Evolutionary conservation across 2,797 vertebrate genomes (phyloP).

Genomic region (Tapirus indicus): DNA sequence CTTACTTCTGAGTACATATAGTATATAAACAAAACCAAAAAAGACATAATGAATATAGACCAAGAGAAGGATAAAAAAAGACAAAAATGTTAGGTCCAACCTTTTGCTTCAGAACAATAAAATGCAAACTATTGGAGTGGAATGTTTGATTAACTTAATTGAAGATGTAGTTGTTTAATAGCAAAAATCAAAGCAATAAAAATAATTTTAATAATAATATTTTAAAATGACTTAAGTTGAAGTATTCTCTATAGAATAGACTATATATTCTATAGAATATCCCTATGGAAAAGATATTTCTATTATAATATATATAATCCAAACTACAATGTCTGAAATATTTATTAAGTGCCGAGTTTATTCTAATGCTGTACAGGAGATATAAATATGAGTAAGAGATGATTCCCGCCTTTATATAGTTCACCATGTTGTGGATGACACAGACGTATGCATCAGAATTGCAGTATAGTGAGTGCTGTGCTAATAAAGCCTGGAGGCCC

Average conservation of each 20-base stretch:
- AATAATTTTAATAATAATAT: not conserved
- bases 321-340: not conserved
- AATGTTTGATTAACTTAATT: constrained; percentile 15
- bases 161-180: not conserved
- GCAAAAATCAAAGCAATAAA: constrained; percentile 27
- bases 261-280: not conserved
- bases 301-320: not conserved
- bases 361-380: not conserved
- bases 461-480: accelerated
- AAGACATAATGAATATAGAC: constrained; percentile 16
- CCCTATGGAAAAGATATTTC: not conserved
- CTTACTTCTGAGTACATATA: constrained; percentile 60
- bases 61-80: not conserved
- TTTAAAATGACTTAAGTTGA: not conserved
- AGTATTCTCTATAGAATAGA: not conserved
- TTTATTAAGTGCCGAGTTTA: not conserved
- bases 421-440: not conserved
- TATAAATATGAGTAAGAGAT: not conserved
- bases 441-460: not conserved
- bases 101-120: constrained; percentile 49
- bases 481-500: not conserved
- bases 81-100: not conserved
- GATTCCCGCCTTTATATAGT: not conserved
- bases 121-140: not conserved
- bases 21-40: constrained; percentile 59